A percentile compares a stretch with the other conserved stretches of the same genome.
phyloP scores from a whole-genome alignment of 2,888 invertebrate genomes.

The Chrysolina americana region DNA sequence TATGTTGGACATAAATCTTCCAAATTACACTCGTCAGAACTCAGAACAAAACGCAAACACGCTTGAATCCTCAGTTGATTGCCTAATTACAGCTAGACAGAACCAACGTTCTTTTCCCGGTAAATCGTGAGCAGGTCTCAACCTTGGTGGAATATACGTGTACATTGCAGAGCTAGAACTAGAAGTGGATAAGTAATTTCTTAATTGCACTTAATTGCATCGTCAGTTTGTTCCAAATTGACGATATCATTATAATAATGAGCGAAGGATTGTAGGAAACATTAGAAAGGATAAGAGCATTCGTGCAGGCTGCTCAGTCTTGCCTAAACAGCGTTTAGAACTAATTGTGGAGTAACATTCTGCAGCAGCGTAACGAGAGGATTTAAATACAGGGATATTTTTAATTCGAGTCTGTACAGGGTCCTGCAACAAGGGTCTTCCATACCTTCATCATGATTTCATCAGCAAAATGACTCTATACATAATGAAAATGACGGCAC shows the following conservation, averaged over 20 bases:
- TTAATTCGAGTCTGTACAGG: too few relatives aligned
- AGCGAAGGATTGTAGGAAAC: conserved; percentile 46
- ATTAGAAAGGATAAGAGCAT: conserved; percentile 48
- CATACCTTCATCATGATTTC: too few relatives aligned
- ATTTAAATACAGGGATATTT: background rate
- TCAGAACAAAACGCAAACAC: background rate
- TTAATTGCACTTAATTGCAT: conserved; percentile 53
- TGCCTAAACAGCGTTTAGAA: conserved; percentile 42
- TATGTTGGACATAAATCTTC: background rate
- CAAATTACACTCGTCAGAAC: background rate
- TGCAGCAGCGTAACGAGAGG: background rate
- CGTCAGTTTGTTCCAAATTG: conserved; percentile 51
- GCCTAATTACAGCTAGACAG: conserved; percentile 26
- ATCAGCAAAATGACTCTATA: too few relatives aligned
- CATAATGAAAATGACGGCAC: too few relatives aligned
- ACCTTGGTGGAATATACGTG: conserved; percentile 26
- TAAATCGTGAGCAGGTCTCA: conserved; percentile 31
- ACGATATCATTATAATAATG: conserved; percentile 55
- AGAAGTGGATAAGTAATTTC: conserved; percentile 46
- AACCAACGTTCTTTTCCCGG: conserved; percentile 29
- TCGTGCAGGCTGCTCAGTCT: conserved; percentile 36
- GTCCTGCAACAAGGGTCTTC: too few relatives aligned
- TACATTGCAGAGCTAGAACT: conserved; percentile 35
- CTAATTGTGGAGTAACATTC: conserved; percentile 34
- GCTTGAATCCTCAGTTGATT: conserved; percentile 20